These are phyloP conservation scores for Danionella cerebrum DNA, from an alignment of 2,113 vertebrate species.

Conservation along the genomic window DNA sequence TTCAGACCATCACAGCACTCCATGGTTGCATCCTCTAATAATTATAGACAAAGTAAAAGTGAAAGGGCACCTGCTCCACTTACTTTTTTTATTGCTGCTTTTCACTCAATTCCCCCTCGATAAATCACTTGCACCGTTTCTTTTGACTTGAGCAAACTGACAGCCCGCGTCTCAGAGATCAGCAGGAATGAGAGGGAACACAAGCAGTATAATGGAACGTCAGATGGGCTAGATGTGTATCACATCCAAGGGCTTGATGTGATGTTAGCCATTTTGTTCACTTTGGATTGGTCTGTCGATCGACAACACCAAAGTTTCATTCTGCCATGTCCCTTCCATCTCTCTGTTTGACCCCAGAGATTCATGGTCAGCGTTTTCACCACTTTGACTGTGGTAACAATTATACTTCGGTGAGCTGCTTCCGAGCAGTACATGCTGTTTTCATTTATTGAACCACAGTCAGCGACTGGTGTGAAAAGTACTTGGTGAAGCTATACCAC, in stretches of 20 bases:
- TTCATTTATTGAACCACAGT: too few species aligned
- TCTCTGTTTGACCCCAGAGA: constrained; percentile 4
- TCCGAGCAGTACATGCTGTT: too few species aligned
- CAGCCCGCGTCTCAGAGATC: constrained; percentile 1
- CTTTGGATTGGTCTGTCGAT: constrained; percentile 13
- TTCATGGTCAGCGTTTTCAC: constrained; percentile 7
- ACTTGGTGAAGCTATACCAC: too few species aligned
- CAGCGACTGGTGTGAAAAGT: too few species aligned
- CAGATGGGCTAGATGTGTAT: constrained; percentile 24
- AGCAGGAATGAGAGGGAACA: constrained; percentile 19
- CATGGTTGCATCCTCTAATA: not conserved
- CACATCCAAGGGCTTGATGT: constrained; percentile 22
- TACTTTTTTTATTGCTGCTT: not conserved
- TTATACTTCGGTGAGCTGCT: not conserved
- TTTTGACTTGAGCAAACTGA: constrained; percentile 12
- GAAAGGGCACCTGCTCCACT: not conserved
- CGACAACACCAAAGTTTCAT: not conserved
- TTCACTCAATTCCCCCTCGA: not conserved
- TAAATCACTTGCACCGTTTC: not conserved
- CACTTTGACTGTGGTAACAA: not conserved
- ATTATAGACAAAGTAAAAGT: not conserved
- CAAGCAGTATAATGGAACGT: constrained; percentile 10
- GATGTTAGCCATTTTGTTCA: constrained; percentile 8
- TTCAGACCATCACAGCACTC: not conserved
- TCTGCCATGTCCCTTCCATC: constrained; percentile 10